Conservation (phyloP, 2,888 invertebrate genomes). For the Drosophila quinaria region DNA sequence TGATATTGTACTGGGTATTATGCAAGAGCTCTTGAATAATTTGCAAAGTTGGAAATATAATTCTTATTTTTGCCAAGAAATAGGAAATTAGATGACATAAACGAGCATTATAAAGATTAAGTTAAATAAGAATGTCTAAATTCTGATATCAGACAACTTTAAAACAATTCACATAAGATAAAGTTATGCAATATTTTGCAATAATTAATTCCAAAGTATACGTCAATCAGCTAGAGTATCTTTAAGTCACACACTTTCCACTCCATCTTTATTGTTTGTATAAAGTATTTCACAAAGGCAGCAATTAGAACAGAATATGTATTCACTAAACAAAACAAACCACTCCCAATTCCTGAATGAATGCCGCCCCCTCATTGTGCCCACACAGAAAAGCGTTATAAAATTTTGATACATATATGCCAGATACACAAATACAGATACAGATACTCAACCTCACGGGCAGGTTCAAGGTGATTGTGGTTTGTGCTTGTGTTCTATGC, state of each 20-base stretch:
- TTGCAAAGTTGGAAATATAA: not conserved
- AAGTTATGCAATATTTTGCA: not conserved
- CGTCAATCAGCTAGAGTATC: not conserved
- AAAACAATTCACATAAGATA: not conserved
- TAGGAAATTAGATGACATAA: not conserved
- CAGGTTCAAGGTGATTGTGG: constrained; percentile 73
- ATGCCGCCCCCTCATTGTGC: constrained; percentile 2
- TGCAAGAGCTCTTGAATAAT: not conserved
- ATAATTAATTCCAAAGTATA: not conserved
- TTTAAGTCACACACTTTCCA: not conserved
- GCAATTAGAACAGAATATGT: constrained; percentile 15
- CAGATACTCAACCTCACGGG: constrained; percentile 60
- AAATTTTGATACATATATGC: constrained; percentile 16
- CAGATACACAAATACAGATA: constrained; percentile 7
- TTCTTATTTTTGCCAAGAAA: not conserved
- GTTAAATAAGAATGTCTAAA: not conserved
- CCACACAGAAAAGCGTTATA: constrained; percentile 48
- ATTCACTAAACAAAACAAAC: constrained; percentile 20
- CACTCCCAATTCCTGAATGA: constrained; percentile 23
- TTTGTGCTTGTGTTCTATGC: constrained; percentile 49
- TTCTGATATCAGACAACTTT: not conserved
- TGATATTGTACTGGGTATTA: not conserved
- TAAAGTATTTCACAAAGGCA: not conserved
- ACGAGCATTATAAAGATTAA: not conserved
- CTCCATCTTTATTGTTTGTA: not conserved